phyloP scores from a whole-genome alignment of 2,797 vertebrate species.

The Characodon lateralis region DNA sequence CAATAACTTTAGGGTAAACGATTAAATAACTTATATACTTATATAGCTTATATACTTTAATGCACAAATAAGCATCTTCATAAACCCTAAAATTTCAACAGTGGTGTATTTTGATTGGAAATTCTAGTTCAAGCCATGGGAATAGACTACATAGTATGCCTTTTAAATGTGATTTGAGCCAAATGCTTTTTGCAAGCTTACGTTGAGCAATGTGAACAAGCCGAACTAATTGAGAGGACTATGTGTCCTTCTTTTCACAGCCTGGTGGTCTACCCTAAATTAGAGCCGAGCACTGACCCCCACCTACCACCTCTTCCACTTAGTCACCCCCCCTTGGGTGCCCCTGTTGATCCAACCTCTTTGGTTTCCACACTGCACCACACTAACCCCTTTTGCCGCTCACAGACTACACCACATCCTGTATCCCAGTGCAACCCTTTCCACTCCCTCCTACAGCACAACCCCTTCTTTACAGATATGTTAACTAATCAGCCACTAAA shows the following conservation, averaged over 20 bases:
- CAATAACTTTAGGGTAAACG: background rate
- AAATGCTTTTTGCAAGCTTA: slow-evolving; percentile 15
- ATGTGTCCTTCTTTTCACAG: slow-evolving; percentile 93
- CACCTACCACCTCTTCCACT: slow-evolving; percentile 68
- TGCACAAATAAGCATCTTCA: background rate
- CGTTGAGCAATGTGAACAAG: slow-evolving; percentile 30
- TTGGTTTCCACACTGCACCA: slow-evolving; percentile 74
- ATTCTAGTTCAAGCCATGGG: background rate
- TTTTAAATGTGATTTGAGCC: slow-evolving; percentile 13
- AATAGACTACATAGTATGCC: slow-evolving; percentile 1
- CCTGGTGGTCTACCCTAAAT: slow-evolving; percentile 89
- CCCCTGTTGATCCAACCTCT: slow-evolving; percentile 65
- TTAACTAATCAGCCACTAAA: slow-evolving; percentile 83
- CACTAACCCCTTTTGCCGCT: slow-evolving; percentile 79
- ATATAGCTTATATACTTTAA: background rate
- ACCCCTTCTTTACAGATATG: slow-evolving; percentile 88
- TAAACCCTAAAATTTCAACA: background rate
- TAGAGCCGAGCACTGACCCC: slow-evolving; percentile 84
- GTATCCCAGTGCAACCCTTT: slow-evolving; percentile 87
- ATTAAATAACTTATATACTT: background rate
- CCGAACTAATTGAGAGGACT: slow-evolving; percentile 85
- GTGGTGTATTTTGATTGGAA: background rate
- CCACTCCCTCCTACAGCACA: slow-evolving; percentile 85
- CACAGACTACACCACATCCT: slow-evolving; percentile 71
- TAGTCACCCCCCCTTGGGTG: slow-evolving; percentile 48